Evolutionary conservation across 2,888 invertebrate genomes (phyloP).

Genomic region (Athripsodes cinereus): DNA sequence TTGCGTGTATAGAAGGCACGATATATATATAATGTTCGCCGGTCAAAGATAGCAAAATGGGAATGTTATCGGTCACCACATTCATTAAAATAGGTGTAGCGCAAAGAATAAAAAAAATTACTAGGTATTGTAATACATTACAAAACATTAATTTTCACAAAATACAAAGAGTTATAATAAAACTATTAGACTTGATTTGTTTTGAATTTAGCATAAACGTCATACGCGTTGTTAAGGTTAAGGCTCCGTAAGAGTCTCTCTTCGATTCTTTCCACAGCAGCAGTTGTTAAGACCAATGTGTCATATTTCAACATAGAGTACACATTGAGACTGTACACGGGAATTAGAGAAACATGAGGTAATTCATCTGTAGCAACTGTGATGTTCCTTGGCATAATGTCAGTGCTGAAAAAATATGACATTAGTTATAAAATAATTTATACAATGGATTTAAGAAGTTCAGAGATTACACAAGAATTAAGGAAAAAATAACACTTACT

Average conservation of each 20-base stretch:
- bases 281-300: constrained; percentile 79
- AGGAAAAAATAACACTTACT: constrained; percentile 51
- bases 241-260: constrained; percentile 65
- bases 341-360: constrained; percentile 89
- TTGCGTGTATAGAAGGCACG: too few species aligned
- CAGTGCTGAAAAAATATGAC: constrained; percentile 57
- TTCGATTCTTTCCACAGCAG: constrained; percentile 81
- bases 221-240: constrained; percentile 51
- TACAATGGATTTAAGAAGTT: not conserved
- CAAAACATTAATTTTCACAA: not conserved
- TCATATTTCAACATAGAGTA: constrained; percentile 96
- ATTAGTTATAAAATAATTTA: not conserved
- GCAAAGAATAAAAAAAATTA: not conserved
- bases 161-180: not conserved
- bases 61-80: too few species aligned
- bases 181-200: constrained; percentile 45
- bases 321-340: constrained; percentile 91
- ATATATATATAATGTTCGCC: too few species aligned
- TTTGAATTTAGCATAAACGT: constrained; percentile 48
- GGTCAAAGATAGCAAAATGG: too few species aligned
- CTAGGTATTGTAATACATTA: not conserved
- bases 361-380: constrained; percentile 71
- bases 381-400: constrained; percentile 84
- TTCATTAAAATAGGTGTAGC: too few species aligned
- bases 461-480: not conserved